phyloP scores from a whole-genome alignment of 2,888 invertebrate species.

The Stictocephala bisonia region DNA sequence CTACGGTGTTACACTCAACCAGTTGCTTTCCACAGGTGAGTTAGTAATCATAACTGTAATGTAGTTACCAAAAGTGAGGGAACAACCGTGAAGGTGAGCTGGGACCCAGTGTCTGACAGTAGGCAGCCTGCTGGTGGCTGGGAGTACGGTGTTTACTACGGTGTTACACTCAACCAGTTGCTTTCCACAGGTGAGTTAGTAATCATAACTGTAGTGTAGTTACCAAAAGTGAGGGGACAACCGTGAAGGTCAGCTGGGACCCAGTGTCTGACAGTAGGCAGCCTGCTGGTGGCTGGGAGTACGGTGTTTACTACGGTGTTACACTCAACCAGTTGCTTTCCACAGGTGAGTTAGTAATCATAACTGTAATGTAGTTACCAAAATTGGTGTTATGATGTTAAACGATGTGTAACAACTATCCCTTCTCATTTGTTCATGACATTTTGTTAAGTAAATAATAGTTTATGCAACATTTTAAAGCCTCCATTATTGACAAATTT shows the following conservation, averaged over 20 bases:
- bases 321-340: conserved; percentile 69
- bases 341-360: too few relatives aligned
- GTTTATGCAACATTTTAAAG: too few relatives aligned
- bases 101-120: conserved; percentile 69
- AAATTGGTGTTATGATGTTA: too few relatives aligned
- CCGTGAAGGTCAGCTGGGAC: conserved; percentile 76
- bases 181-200: conserved; percentile 71
- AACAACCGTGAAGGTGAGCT: conserved; percentile 73
- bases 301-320: conserved; percentile 79
- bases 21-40: conserved; percentile 71
- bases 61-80: too few relatives aligned
- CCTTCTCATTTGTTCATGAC: too few relatives aligned
- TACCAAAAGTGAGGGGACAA: too few relatives aligned
- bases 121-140: conserved; percentile 67
- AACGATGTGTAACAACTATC: too few relatives aligned
- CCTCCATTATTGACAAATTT: too few relatives aligned
- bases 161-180: conserved; percentile 69
- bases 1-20: conserved; percentile 72
- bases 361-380: too few relatives aligned
- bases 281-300: conserved; percentile 72
- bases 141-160: conserved; percentile 80
- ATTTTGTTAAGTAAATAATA: too few relatives aligned
- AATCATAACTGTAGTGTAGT: too few relatives aligned
- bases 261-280: conserved; percentile 64
- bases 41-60: too few relatives aligned